A percentile compares a stretch with the other conserved stretches of the same genome.
Evolutionary conservation across 1,140 invertebrate species (phyloP).

Genomic region (Trichonephila inaurata): DNA sequence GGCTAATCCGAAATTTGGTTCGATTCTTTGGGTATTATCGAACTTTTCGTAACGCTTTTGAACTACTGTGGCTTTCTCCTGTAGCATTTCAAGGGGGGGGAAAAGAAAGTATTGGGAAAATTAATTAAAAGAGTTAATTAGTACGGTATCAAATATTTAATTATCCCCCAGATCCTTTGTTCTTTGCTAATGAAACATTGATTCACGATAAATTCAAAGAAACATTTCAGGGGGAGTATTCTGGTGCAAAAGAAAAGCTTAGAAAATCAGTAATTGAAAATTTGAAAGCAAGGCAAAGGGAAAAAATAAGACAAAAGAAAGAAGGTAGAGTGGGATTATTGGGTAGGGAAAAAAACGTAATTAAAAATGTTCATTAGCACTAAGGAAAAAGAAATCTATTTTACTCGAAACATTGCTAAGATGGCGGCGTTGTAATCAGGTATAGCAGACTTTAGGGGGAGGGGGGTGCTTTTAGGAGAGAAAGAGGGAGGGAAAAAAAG

Average conservation of each 20-base stretch:
- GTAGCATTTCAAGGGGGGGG: slow-evolving; percentile 6
- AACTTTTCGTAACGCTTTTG: slow-evolving; percentile 40
- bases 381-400: slow-evolving; percentile 65
- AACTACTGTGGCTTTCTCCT: not conserved
- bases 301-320: slow-evolving; percentile 58
- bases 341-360: slow-evolving; percentile 70
- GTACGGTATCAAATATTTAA: slow-evolving; percentile 76
- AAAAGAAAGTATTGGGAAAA: slow-evolving; percentile 73
- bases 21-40: slow-evolving; percentile 68
- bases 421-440: slow-evolving; percentile 9
- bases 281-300: slow-evolving; percentile 57
- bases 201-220: slow-evolving; percentile 76
- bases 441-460: not conserved
- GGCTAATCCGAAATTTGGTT: slow-evolving; percentile 41
- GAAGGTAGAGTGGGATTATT: slow-evolving; percentile 65
- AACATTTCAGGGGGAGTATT: slow-evolving; percentile 31
- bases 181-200: slow-evolving; percentile 76
- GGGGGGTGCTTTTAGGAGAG: not conserved
- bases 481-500: not conserved
- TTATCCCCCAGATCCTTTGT: slow-evolving; percentile 74
- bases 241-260: slow-evolving; percentile 26
- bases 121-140: slow-evolving; percentile 77
- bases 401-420: slow-evolving; percentile 2
- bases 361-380: slow-evolving; percentile 76
- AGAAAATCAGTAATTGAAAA: slow-evolving; percentile 76